Evolutionary conservation across 2,113 vertebrate genomes (phyloP).

Genomic region (Bucco capensis): DNA sequence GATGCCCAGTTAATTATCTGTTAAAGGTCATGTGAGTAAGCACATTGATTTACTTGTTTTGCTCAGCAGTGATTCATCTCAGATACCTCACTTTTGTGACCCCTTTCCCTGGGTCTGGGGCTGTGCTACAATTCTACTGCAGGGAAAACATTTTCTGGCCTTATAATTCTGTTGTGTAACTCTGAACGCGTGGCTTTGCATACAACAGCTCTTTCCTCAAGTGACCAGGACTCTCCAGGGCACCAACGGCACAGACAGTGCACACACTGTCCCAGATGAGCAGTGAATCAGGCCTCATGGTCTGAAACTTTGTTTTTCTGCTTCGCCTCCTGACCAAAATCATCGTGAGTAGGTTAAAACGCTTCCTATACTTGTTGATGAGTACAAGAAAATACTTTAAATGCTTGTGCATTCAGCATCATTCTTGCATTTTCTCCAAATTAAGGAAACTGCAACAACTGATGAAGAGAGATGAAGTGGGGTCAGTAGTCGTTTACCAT

Average conservation of each 20-base stretch:
- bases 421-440: neutral
- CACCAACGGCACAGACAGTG: accelerated
- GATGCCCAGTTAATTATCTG: neutral
- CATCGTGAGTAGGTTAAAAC: neutral
- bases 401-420: neutral
- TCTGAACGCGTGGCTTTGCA: neutral
- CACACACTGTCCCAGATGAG: neutral
- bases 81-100: neutral
- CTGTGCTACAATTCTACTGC: neutral
- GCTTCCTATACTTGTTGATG: neutral
- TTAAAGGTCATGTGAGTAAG: neutral
- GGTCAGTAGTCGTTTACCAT: accelerated
- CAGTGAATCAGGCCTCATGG: neutral
- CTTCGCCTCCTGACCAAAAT: neutral
- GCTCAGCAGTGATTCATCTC: neutral
- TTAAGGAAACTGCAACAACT: neutral
- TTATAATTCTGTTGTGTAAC: neutral
- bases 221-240: neutral
- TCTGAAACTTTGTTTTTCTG: neutral
- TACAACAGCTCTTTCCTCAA: accelerated
- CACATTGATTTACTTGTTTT: neutral
- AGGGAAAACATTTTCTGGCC: neutral
- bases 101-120: neutral
- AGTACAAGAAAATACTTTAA: neutral
- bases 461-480: neutral